Conservation (phyloP, 2,797 vertebrate species). For the Choloepus didactylus region DNA sequence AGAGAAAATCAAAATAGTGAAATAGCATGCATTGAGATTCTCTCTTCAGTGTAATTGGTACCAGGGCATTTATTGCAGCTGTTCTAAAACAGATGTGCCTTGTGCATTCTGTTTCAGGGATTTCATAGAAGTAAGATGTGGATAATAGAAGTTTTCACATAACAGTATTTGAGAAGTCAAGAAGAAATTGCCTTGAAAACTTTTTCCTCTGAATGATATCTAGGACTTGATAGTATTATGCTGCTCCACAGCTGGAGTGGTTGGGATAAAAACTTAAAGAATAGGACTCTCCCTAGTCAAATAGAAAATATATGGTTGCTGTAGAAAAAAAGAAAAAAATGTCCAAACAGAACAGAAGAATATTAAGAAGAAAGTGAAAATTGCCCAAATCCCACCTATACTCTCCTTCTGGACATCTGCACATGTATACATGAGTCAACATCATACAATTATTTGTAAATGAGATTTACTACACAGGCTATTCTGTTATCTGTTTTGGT, state of each 20-base stretch:
- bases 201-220: neutral
- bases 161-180: slow-evolving; percentile 37
- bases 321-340: neutral
- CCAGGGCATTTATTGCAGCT: neutral
- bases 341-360: neutral
- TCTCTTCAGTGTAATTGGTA: neutral
- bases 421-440: neutral
- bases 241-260: neutral
- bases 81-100: slow-evolving; percentile 32
- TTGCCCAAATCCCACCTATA: neutral
- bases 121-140: neutral
- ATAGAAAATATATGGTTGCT: slow-evolving; percentile 4
- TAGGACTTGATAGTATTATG: neutral
- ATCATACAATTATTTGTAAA: neutral
- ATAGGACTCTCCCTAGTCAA: neutral
- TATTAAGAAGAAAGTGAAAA: slow-evolving; percentile 18
- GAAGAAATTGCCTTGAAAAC: neutral
- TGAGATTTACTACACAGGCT: neutral
- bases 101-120: neutral
- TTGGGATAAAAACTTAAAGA: slow-evolving; percentile 13
- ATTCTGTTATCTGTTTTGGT: slow-evolving; percentile 5
- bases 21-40: neutral
- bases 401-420: neutral
- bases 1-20: slow-evolving; percentile 48
- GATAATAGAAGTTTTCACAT: slow-evolving; percentile 14